Base-by-base conservation (phyloP, 1,140 invertebrate genomes). In the Apis laboriosa region DNA sequence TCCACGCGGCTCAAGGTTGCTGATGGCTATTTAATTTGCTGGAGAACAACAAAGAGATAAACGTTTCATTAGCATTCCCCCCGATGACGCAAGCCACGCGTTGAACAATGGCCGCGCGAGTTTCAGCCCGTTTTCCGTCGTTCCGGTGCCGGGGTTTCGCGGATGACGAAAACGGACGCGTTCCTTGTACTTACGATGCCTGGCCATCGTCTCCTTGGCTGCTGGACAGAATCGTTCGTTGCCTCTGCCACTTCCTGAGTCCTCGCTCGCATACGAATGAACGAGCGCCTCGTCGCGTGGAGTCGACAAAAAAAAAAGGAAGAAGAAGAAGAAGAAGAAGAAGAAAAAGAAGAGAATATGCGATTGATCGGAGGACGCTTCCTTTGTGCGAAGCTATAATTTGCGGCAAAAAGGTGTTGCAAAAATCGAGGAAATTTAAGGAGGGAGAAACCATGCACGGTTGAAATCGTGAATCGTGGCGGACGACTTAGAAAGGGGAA, bases 1-100 rank as follows among this genome's bases (percentile, higher is more conserved):
- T 55, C 28, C 21, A 19, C 51, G 49, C 51, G 34, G 74, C 34
- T 34, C 83, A 87, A 90, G 88, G 88, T 76, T 87, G 77, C 24
- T 24, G 74, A 19, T 24, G 56, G 64, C 9, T 63, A 60, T 81
- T 88, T 84, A 87, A 87, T 83, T 82, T 24, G 63, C 34, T 34
- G 51, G 76, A 63, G 34, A 72, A 58, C 70, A 79, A 79, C 75
- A 51, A 9, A 4, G 77, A 78, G 87, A 87, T 83, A 83, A 74
- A 73, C 24, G 85, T 78, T 61, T 56, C 71, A 83, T 83, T 81
- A 75, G 72, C 49, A 63, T 72, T 80, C 24, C 49, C 53, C 34
- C 9, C 34, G 56, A 12, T 88, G 80, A 90, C 78, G 84, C 70
- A 86, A 85, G 61, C 70, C 55, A 21, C 58, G 15, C 19, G 53